Percentiles rank a stretch among this genome's conserved stretches.
phyloP scores from a whole-genome alignment of 2,797 vertebrate genomes.

The Sebastes hubbsi region DNA sequence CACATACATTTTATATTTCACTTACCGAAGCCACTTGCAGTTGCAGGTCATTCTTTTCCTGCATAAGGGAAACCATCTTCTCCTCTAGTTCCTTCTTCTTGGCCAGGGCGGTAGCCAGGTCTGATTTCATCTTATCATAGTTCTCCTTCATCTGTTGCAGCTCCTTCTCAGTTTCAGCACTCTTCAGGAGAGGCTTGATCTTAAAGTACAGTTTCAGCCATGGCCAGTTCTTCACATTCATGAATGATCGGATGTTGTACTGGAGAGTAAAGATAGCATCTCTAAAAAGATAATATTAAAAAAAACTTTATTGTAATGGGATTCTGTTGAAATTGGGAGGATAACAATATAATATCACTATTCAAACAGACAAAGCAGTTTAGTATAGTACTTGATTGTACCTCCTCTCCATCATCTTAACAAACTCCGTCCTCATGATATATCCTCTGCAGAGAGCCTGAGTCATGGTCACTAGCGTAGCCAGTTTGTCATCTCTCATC shows the following conservation, averaged over 20 bases:
- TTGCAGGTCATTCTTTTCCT: constrained; percentile 92
- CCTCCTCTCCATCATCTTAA: constrained; percentile 87
- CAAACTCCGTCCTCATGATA: constrained; percentile 86
- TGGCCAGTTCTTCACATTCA: constrained; percentile 93
- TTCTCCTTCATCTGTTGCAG: constrained; percentile 89
- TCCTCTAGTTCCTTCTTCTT: constrained; percentile 92
- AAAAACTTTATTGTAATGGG: background rate
- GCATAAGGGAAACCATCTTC: constrained; percentile 89
- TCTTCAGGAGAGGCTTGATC: constrained; percentile 90
- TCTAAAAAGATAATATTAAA: constrained; percentile 57
- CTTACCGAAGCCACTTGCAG: constrained; percentile 79
- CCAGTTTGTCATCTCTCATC: constrained; percentile 90
- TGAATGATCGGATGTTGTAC: constrained; percentile 88
- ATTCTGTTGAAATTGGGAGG: background rate
- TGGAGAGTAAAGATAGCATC: constrained; percentile 87
- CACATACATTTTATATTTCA: background rate
- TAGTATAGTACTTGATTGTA: constrained; percentile 28
- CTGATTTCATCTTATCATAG: constrained; percentile 83
- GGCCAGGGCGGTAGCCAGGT: constrained; percentile 85
- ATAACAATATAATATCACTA: background rate
- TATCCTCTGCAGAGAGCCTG: constrained; percentile 85
- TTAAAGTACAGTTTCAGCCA: constrained; percentile 93
- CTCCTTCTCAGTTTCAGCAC: constrained; percentile 91
- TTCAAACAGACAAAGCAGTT: background rate
- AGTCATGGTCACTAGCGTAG: constrained; percentile 83